Base-by-base conservation (phyloP, 1,140 invertebrate genomes). In the Drosophila chauvacae region DNA sequence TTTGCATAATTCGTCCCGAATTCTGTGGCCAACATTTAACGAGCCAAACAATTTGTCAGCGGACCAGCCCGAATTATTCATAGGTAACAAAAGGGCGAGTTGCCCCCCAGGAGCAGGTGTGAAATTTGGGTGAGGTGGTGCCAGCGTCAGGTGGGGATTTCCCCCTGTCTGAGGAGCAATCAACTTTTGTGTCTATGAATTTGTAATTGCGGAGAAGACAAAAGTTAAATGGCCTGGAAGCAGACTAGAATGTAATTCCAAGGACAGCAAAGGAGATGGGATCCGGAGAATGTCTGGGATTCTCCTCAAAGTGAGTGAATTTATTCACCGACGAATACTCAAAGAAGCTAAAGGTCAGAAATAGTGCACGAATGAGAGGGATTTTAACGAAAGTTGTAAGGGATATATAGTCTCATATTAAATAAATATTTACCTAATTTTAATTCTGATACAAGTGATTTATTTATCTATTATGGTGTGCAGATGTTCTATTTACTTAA, bases 21-120 rank as follows among this genome's bases (percentile, higher is more conserved):
- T 70, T 77, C 70, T 62, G 76, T 62, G 73, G 73, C 74, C 64
- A 45, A 23, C 59, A 70, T 78, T 78, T 78, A 78, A 78, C 75
- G 66, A 78, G 75, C 65, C 77, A 39, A 50, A 78, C 77, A 78
- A 79, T 78, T 78, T 79, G 77, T 71, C 77, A 72, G 66, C 59
- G 58, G 74, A 51, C 74, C 74, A 28, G 23, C 48, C 14, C 44
- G 65, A 72, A 78, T 79, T 78, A 79, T 79, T 79, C 77, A 79
- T 72, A 39, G 55, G n/a, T n/a, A 30, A 51, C 23, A 58, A 42
- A 35, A 50, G 33, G 30, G 28, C 35, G 30, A 35, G 30, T 16
- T 53, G 0, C 11, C 11, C 11, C 13, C 14, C 23, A 39, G 35
- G 33, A 37, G 37, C 53, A 66, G 41, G 41, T 59, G 72, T 41